Evolutionary conservation across 2,113 vertebrate genomes (phyloP).

Genomic region (Ceyx margarethae): DNA sequence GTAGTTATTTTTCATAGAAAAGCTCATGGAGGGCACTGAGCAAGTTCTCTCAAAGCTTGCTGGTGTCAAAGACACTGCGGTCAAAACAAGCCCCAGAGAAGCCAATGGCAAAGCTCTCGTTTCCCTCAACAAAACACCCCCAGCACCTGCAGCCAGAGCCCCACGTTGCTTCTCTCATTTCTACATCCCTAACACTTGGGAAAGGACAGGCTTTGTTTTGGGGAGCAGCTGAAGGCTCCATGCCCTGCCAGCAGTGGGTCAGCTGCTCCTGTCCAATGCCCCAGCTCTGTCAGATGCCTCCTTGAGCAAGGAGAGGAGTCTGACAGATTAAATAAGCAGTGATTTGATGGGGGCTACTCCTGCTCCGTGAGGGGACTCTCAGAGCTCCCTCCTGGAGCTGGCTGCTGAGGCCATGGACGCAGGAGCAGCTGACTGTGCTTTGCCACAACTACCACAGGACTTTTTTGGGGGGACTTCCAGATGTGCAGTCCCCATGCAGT

Average conservation of each 20-base stretch:
- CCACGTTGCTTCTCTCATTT: not conserved
- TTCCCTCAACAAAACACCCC: not conserved
- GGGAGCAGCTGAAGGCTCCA: not conserved
- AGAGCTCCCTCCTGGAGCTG: not conserved
- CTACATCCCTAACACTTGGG: accelerated
- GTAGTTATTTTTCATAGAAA: not conserved
- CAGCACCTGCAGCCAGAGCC: not conserved
- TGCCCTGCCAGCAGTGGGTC: accelerated
- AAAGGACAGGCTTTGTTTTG: not conserved
- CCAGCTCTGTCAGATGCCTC: not conserved
- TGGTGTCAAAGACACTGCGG: not conserved
- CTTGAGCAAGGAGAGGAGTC: not conserved
- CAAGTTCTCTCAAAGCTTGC: not conserved
- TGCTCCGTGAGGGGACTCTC: not conserved
- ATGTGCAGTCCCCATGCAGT: not conserved
- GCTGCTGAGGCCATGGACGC: not conserved
- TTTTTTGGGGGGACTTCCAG: not conserved
- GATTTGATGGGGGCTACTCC: not conserved
- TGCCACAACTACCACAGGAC: not conserved
- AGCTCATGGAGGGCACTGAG: not conserved
- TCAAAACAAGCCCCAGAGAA: not conserved
- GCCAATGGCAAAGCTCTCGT: not conserved
- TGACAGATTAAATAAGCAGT: slow-evolving; percentile 41
- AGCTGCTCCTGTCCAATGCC: not conserved
- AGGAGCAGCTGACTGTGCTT: not conserved